Evolutionary conservation across 2,113 vertebrate species (phyloP).

Genomic region (Cricetomys ansorgei): DNA sequence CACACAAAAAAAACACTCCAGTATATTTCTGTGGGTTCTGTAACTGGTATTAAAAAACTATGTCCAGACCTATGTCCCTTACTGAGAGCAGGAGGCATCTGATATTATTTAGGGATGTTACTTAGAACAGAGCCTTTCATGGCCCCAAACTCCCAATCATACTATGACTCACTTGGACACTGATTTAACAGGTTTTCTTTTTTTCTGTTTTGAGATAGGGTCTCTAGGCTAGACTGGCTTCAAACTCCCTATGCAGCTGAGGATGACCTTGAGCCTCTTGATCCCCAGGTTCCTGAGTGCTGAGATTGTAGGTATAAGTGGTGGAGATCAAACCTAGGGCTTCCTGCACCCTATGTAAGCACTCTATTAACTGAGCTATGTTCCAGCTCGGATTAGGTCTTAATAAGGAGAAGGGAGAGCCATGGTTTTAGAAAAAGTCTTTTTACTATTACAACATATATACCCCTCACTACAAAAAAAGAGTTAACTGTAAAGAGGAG

Average conservation of each 20-base stretch:
- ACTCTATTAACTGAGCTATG: background rate
- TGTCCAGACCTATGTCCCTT: background rate
- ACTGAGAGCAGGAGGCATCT: background rate
- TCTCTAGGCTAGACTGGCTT: background rate
- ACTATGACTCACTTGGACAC: background rate
- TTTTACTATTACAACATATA: background rate
- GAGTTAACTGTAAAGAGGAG: background rate
- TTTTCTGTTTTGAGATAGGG: background rate
- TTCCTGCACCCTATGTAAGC: background rate
- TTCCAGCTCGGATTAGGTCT: background rate
- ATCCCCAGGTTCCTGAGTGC: background rate
- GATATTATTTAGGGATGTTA: too few species aligned
- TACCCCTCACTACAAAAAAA: background rate
- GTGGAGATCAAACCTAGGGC: background rate
- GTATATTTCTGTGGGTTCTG: background rate
- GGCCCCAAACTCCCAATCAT: background rate
- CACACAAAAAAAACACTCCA: background rate
- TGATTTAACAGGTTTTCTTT: background rate
- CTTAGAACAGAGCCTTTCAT: background rate
- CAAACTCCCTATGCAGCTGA: background rate
- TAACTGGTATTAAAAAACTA: background rate
- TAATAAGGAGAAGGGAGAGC: background rate
- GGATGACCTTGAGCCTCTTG: background rate
- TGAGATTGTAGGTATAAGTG: background rate
- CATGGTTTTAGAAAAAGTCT: background rate